Evolutionary conservation across 2,888 invertebrate genomes (phyloP), one percentile per base, ranked within the genome.

Genomic region (Cantharis rustica): DNA sequence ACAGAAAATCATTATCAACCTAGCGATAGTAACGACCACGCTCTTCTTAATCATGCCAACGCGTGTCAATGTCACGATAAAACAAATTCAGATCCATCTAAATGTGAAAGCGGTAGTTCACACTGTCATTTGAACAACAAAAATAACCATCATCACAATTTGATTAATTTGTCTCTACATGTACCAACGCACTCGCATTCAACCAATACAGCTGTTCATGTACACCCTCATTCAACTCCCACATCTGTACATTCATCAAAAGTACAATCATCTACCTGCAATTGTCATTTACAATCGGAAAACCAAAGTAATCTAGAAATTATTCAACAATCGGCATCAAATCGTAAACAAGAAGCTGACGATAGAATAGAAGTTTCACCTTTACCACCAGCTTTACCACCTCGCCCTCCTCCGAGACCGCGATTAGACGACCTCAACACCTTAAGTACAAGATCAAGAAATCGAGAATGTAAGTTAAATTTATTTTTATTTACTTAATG

Each of bases 321-420:
- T 61, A 85, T 84, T 23, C 82, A 83, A 23, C 76, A 72, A 61
- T 75, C 78, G 31, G 73, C 73, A 47, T 78, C 77, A 62, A 80
- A 79, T 69, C 82, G 87, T 71, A 88, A 88, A 80, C 79, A 86
- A 23, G 88, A 88, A 31, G 85, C 86, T 9, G 88, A 89, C 75
- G 89, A 89, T 80, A 82, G 88, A 72, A 88, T 89, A 75, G 89
- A 89, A 80, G 86, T 88, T 26, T 88, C 87, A 10, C 88, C 88
- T 31, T 79, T 88, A 75, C 89, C 89, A 3, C 89, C 89, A 3
- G 89, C 89, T 10, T 81, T 89, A 80, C 89, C 89, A 0, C 89
- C 89, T 10, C 80, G 89, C 77, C 89, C 89, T 0, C 88, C 88
- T 1, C 89, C 89, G 15, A 84, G 89, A 75, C 88, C 89, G 13